A percentile compares a stretch with the other conserved stretches of the same genome.
phyloP scores from a whole-genome alignment of 2,797 vertebrate species.

The Spatula clypeata region DNA sequence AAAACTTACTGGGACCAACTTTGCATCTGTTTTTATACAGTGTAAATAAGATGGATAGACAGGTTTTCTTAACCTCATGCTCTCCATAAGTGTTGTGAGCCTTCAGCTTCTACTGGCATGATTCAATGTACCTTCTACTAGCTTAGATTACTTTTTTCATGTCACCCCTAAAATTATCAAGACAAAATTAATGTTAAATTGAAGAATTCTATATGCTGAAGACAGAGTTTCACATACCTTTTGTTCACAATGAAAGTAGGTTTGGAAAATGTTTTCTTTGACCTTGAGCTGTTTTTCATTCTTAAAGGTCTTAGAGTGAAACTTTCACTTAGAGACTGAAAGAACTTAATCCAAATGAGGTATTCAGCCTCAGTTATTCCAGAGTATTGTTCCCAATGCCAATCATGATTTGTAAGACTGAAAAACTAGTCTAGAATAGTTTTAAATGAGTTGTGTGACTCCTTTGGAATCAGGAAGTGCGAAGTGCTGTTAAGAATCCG shows the following conservation, averaged over 20 bases:
- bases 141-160: not conserved
- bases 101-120: not conserved
- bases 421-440: not conserved
- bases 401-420: not conserved
- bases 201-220: not conserved
- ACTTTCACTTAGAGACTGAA: not conserved
- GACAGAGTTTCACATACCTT: not conserved
- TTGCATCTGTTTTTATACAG: not conserved
- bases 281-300: conserved; percentile 28
- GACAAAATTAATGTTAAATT: conserved; percentile 4
- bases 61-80: conserved; percentile 12
- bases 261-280: conserved; percentile 43
- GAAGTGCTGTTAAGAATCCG: not conserved
- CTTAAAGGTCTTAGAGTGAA: not conserved
- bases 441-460: not conserved
- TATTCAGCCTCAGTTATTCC: conserved; percentile 11
- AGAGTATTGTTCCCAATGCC: not conserved
- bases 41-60: not conserved
- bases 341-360: conserved; percentile 52
- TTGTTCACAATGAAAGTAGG: not conserved
- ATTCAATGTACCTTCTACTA: not conserved
- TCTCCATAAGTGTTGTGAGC: not conserved
- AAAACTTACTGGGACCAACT: not conserved
- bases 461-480: not conserved
- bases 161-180: not conserved